Evolutionary conservation across 2,113 vertebrate genomes (phyloP).

Genomic region (Labeo catla): DNA sequence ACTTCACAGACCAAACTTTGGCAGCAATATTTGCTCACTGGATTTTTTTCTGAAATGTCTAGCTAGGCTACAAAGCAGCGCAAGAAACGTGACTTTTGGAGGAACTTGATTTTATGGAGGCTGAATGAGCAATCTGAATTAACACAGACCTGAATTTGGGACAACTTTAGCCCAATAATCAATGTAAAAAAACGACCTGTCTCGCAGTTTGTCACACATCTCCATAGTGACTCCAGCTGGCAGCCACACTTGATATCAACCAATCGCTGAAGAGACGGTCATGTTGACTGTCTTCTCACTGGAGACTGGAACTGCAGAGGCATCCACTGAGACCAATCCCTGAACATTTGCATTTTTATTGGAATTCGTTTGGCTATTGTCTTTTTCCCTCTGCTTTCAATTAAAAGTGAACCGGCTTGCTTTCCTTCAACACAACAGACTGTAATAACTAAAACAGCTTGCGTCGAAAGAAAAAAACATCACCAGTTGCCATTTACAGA

Average conservation of each 20-base stretch:
- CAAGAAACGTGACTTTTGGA: constrained; percentile 10
- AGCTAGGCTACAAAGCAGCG: not conserved
- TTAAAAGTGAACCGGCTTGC: constrained; percentile 65
- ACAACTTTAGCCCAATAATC: constrained; percentile 34
- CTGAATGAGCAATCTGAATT: constrained; percentile 18
- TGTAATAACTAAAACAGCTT: constrained; percentile 61
- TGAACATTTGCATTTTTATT: constrained; percentile 72
- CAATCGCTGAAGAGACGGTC: constrained; percentile 48
- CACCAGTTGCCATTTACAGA: constrained; percentile 60
- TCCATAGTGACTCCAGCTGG: constrained; percentile 39
- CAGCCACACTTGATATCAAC: constrained; percentile 50
- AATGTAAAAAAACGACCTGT: constrained; percentile 29
- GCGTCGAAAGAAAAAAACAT: constrained; percentile 52
- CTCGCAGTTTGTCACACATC: constrained; percentile 44
- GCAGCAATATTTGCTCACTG: constrained; percentile 17
- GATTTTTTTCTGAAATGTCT: not conserved
- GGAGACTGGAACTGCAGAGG: constrained; percentile 60
- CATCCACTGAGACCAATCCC: constrained; percentile 66
- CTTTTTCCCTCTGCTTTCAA: constrained; percentile 62
- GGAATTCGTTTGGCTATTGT: constrained; percentile 62
- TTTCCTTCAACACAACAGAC: constrained; percentile 61
- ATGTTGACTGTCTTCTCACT: constrained; percentile 53
- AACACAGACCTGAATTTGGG: constrained; percentile 23
- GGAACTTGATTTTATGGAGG: constrained; percentile 14
- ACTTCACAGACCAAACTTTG: constrained; percentile 35